phyloP scores from a whole-genome alignment of 1,140 invertebrate species.

The Sminthurinus signatus region DNA sequence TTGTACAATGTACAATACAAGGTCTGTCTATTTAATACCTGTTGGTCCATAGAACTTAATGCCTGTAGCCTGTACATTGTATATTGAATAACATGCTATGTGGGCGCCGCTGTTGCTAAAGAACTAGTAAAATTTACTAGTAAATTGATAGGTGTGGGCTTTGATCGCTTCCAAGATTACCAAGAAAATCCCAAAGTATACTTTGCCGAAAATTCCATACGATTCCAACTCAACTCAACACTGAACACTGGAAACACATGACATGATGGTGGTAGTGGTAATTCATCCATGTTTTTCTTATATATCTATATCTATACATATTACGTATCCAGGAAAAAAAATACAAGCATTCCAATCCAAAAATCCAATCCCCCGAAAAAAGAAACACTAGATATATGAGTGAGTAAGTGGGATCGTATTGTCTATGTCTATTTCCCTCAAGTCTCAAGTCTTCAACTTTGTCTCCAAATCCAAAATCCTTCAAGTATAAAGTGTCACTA shows the following conservation, averaged over 20 bases:
- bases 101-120: slow-evolving; percentile 28
- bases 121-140: too few relatives aligned
- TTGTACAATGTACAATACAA: too few relatives aligned
- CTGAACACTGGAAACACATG: too few relatives aligned
- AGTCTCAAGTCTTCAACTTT: neutral
- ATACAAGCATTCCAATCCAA: neutral
- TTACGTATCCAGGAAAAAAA: too few relatives aligned
- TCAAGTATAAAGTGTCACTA: too few relatives aligned
- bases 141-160: slow-evolving; percentile 35
- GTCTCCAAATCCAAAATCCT: too few relatives aligned
- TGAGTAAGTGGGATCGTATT: neutral
- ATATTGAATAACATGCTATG: neutral
- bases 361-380: neutral
- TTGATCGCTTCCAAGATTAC: slow-evolving; percentile 27
- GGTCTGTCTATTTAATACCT: too few relatives aligned
- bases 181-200: slow-evolving; percentile 16
- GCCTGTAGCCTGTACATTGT: neutral
- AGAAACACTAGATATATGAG: neutral
- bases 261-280: slow-evolving; percentile 19
- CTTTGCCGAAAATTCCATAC: slow-evolving; percentile 33
- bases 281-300: slow-evolving; percentile 14
- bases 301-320: too few relatives aligned
- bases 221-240: too few relatives aligned
- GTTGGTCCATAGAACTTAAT: too few relatives aligned
- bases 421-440: neutral